Percentiles rank a stretch among this genome's conserved stretches.
phyloP scores from a whole-genome alignment of 1,140 invertebrate species.

The Drosophila sechellia region DNA sequence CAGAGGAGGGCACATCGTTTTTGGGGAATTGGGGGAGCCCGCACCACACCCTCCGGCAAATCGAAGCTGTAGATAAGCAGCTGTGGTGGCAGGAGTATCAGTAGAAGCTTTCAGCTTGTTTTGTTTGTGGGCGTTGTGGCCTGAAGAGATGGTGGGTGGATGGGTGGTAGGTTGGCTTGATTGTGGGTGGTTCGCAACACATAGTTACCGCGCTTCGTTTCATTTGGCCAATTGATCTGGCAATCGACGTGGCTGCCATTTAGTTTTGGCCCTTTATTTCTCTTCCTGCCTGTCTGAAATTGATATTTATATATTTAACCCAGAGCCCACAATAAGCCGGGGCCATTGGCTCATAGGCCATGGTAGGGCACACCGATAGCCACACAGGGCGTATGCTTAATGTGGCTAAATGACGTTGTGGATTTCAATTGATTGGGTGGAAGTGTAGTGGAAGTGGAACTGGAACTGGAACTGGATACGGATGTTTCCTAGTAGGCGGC shows the following conservation, averaged over 20 bases:
- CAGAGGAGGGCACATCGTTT: not conserved
- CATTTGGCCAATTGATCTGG: conserved; percentile 78
- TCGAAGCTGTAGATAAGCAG: conserved; percentile 74
- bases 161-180: not conserved
- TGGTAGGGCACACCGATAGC: not conserved
- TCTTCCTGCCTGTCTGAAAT: conserved; percentile 46
- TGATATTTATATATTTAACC: conserved; percentile 82
- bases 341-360: conserved; percentile 32
- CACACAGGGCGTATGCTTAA: conserved; percentile 69
- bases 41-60: conserved; percentile 17
- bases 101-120: conserved; percentile 61
- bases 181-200: conserved; percentile 14
- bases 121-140: conserved; percentile 78
- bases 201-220: conserved; percentile 65
- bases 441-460: not conserved
- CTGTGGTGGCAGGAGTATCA: conserved; percentile 14
- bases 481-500: conserved; percentile 25
- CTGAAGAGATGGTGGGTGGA: conserved; percentile 32
- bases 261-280: conserved; percentile 58
- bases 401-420: conserved; percentile 63
- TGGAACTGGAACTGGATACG: not conserved
- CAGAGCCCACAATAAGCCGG: conserved; percentile 71
- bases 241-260: conserved; percentile 70
- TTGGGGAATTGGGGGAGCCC: not conserved
- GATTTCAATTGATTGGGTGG: conserved; percentile 64